Percentiles rank a stretch among this genome's conserved stretches.
phyloP scores from a whole-genome alignment of 2,797 vertebrate species.

The Halcyon smyrnensis region DNA sequence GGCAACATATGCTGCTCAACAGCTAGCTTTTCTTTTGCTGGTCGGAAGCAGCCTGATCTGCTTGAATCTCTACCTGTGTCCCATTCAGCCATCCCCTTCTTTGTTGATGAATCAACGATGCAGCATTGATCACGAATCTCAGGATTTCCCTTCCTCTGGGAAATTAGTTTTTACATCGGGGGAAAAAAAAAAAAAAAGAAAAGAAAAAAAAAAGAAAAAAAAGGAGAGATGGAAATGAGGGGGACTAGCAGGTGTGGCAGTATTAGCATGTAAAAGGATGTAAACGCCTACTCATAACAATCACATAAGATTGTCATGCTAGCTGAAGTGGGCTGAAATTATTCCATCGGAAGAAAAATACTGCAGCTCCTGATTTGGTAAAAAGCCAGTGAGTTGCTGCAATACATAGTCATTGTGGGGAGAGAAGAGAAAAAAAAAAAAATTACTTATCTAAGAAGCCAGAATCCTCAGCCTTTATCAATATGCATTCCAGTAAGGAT shows the following conservation, averaged over 20 bases:
- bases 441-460: slow-evolving; percentile 67
- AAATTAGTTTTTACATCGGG: slow-evolving; percentile 58
- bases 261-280: slow-evolving; percentile 83
- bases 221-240: slow-evolving; percentile 67
- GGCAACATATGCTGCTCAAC: slow-evolving; percentile 73
- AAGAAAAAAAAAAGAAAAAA: neutral
- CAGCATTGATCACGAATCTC: slow-evolving; percentile 59
- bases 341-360: slow-evolving; percentile 80
- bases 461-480: slow-evolving; percentile 71
- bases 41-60: slow-evolving; percentile 69
- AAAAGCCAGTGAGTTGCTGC: slow-evolving; percentile 83
- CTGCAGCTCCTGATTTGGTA: slow-evolving; percentile 83
- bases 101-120: slow-evolving; percentile 71
- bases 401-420: slow-evolving; percentile 80
- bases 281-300: slow-evolving; percentile 82
- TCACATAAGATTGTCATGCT: slow-evolving; percentile 81
- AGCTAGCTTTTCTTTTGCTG: slow-evolving; percentile 68
- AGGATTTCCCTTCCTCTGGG: slow-evolving; percentile 72
- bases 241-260: slow-evolving; percentile 80
- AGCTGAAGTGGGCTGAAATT: slow-evolving; percentile 82
- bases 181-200: fast-evolving
- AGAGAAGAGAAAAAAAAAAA: slow-evolving; percentile 40
- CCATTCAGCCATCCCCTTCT: slow-evolving; percentile 76
- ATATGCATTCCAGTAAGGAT: slow-evolving; percentile 67
- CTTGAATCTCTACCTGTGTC: slow-evolving; percentile 72